Percentiles rank a stretch among this genome's conserved stretches.
phyloP scores from a whole-genome alignment of 1,140 invertebrate genomes.

The Bombus picipes region DNA sequence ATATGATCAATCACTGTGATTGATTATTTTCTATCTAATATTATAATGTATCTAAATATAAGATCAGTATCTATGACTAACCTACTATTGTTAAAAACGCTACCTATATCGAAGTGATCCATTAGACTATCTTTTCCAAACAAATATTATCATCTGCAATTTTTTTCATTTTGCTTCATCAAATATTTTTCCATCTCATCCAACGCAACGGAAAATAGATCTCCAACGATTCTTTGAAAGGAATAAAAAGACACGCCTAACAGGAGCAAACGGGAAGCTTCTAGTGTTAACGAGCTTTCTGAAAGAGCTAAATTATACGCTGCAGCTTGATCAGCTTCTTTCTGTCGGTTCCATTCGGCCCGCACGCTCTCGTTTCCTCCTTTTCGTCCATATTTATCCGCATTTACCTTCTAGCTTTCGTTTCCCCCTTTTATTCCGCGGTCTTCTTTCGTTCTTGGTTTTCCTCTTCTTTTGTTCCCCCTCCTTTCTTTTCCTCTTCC shows the following conservation, averaged over 20 bases:
- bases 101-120: background rate
- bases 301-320: conserved; percentile 22
- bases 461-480: too few relatives aligned
- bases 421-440: background rate
- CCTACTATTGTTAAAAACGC: background rate
- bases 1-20: too few relatives aligned
- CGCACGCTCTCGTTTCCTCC: background rate
- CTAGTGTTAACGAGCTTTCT: conserved; percentile 11
- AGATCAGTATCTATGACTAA: too few relatives aligned
- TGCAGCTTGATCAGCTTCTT: conserved; percentile 11
- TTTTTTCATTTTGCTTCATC: background rate
- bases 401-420: background rate
- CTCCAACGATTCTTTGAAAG: background rate
- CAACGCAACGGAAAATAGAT: background rate
- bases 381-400: background rate
- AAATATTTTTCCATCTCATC: background rate
- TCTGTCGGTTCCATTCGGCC: conserved; percentile 20
- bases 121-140: background rate
- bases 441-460: background rate
- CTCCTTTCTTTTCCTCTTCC: background rate
- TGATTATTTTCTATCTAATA: too few relatives aligned
- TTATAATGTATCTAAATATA: too few relatives aligned
- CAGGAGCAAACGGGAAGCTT: background rate
- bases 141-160: background rate
- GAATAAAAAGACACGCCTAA: background rate